Evolutionary conservation across 2,888 invertebrate species (phyloP).

Genomic region (Watsonalla cultraria): DNA sequence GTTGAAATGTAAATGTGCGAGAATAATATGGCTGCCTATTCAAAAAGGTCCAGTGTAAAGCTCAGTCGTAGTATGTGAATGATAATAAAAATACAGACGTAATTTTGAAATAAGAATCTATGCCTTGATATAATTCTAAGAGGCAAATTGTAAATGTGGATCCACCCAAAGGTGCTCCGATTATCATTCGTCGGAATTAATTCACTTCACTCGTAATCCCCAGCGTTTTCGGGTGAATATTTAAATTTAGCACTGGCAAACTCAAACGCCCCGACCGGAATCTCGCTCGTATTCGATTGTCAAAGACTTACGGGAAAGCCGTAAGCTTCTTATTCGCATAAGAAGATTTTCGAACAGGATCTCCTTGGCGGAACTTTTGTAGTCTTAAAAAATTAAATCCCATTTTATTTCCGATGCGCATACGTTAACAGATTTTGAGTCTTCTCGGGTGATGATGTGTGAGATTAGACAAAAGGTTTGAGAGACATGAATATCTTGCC

Average conservation of each 20-base stretch:
- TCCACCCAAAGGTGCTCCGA: slow-evolving; percentile 33
- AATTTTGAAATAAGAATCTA: neutral
- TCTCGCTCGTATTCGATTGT: slow-evolving; percentile 65
- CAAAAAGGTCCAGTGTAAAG: neutral
- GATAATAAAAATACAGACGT: too few species aligned
- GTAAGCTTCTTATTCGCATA: slow-evolving; percentile 69
- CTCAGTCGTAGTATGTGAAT: too few species aligned
- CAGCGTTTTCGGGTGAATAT: slow-evolving; percentile 30
- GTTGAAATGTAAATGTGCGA: too few species aligned
- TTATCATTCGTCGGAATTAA: slow-evolving; percentile 50
- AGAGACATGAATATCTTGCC: too few species aligned
- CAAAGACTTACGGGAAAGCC: slow-evolving; percentile 60
- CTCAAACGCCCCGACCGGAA: slow-evolving; percentile 22
- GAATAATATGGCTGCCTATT: neutral
- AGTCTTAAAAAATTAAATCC: slow-evolving; percentile 54
- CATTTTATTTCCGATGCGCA: slow-evolving; percentile 15
- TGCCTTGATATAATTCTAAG: neutral
- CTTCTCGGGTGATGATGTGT: slow-evolving; percentile 18
- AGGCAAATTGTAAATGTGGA: neutral
- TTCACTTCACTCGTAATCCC: slow-evolving; percentile 31
- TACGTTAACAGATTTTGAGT: neutral
- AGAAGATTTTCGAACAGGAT: slow-evolving; percentile 60
- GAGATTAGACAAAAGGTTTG: slow-evolving; percentile 1
- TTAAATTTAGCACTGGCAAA: slow-evolving; percentile 20
- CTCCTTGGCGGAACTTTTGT: slow-evolving; percentile 49